phyloP scores from a whole-genome alignment of 2,113 vertebrate genomes.

The Castor canadensis region DNA sequence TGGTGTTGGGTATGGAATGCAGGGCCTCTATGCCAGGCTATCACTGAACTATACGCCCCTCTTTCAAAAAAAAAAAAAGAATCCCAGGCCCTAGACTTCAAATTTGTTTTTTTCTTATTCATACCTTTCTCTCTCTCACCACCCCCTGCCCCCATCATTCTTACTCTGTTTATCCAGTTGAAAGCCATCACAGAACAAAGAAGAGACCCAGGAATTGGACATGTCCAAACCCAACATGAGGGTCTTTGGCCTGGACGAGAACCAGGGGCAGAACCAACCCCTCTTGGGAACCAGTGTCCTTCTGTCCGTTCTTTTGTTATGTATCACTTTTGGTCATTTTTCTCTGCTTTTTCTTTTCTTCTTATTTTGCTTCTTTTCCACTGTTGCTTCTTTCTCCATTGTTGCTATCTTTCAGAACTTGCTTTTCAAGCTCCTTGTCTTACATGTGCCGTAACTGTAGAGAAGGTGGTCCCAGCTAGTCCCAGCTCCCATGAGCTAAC shows the following conservation, averaged over 20 bases:
- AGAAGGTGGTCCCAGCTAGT: not conserved
- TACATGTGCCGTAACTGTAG: not conserved
- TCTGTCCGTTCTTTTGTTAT: not conserved
- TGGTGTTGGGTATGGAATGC: not conserved
- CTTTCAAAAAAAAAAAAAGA: not conserved
- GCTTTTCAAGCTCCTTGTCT: not conserved
- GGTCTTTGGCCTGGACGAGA: not conserved
- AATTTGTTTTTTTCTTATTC: not conserved
- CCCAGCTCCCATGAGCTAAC: not conserved
- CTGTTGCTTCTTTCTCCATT: not conserved
- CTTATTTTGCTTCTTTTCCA: not conserved
- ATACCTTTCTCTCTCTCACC: not conserved
- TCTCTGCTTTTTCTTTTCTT: not conserved
- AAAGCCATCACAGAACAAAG: not conserved
- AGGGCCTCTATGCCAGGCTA: not conserved
- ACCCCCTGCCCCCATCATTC: not conserved
- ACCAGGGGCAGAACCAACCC: not conserved
- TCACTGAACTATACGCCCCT: not conserved
- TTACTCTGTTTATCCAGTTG: not conserved
- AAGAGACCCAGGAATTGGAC: not conserved
- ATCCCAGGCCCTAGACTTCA: not conserved
- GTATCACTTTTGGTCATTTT: not conserved
- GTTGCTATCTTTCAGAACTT: conserved; percentile 15
- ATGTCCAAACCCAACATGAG: not conserved
- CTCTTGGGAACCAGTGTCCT: not conserved